Evolutionary conservation across 2,888 invertebrate species (phyloP), one percentile per base, ranked within the genome.

Genomic region (Trissolcus brochymenae): DNA sequence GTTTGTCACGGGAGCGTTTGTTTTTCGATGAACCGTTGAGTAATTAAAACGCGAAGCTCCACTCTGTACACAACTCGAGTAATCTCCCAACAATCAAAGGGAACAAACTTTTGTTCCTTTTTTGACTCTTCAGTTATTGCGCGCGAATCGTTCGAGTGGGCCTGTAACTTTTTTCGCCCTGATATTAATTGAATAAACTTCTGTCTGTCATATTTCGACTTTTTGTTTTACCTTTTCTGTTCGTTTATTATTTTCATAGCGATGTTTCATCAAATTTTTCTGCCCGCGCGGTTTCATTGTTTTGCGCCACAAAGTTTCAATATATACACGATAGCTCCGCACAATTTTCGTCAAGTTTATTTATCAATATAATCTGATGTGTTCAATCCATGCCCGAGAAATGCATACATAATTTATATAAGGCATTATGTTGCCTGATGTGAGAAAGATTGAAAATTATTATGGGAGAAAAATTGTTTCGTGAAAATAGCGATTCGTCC

Each of bases 391-490:
- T 9, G 14, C 55, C 54, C 25, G 21, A 43, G 49, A 54, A 54
- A 68, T 50, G 61, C 61, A 61, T 55, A 61, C 53, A 62, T 64
- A 64, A 59, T 53, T 43, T 57, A 72, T 64, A 62, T 46, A 43
- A 17, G 56, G 21, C 62, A 62, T 64, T 56, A 56, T 71, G 49
- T 51, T 46, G 9, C 13, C 11, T 59, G 64, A 72, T 59, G 53
- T 53, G 49, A 57, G 57, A 59, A 64, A 49, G 53, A 72, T 72
- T 64, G 59, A 71, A 64, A 46, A 64, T 59, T 64, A 72, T 64
- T 59, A 51, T 19, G 16, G 35, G 57, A 59, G 62, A 64, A 64
- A 71, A 53, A 70, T 70, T 66, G 65, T 66, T 66, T 62, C 43
- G 19, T 16, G 62, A 74, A 74, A 74, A 60, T 50, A 35, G 61